Base-by-base conservation (phyloP, 2,797 vertebrate species). In the Aulostomus chinensis region DNA sequence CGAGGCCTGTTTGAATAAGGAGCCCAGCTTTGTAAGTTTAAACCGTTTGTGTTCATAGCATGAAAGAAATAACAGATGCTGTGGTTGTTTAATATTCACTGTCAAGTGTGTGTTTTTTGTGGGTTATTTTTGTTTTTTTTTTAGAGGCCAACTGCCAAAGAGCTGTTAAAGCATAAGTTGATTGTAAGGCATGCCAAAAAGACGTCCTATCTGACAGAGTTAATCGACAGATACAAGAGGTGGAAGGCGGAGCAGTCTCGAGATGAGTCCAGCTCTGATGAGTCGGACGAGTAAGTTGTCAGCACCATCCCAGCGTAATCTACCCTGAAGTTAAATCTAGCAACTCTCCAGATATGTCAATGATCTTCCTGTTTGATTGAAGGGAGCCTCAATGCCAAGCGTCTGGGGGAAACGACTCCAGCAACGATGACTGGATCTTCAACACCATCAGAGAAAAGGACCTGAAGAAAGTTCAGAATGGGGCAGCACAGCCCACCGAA, bases 1-100 rank as follows among this genome's bases (percentile, higher is more conserved):
- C 1, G 97, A 99, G 66, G 93, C 95, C 81, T 99, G 97, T 82
- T 81, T 99, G 78, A 99, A 99, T 74, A 99, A 99, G 86, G 97
- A 99, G 79, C 96, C 97, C 1, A 93, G 94, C 85, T 99, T 99
- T 86, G 97, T 99, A 86, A 96, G 97, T 95, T 75, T 90, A 91
- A 84, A 91, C 81, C 10, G 22, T 13, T 17, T 2, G 3, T 34
- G 5, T 43, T 43, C 2, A 2, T 14, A 13, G 7, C 9, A 34
- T 11, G 16, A 35, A 7, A 40, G 14, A 6, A 40, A 35, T 20
- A 38, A 16, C 24, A 6, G 41, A 34, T 30, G 3, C 6, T 24
- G 0, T 4, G 1, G 7, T 45, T 4, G 3, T 35, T 37, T 24
- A 15, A 52, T 46, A 29, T 64, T 50, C 10, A 26, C 37, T 13